Base-by-base conservation (phyloP, 2,113 vertebrate genomes). In the Notarius quadriscutis region DNA sequence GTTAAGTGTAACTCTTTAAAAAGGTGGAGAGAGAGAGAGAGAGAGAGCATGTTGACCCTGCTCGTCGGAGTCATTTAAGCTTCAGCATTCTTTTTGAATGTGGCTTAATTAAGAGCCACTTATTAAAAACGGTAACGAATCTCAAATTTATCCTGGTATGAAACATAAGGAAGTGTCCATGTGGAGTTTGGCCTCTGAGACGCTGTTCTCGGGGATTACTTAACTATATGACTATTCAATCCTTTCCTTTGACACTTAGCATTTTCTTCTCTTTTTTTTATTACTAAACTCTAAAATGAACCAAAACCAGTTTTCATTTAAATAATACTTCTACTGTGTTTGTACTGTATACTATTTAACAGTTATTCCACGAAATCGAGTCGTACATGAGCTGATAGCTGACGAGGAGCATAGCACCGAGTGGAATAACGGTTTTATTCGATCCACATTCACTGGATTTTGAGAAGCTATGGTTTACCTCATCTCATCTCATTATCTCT, bases 51-150 rank as follows among this genome's bases (percentile, higher is more conserved):
- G 90, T 93, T 94, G 94, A 95, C 94, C 94, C 91, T 91, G 93
- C 88, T 94, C 92, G 93, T 93, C 91, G 84, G 85, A 93, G 91
- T 91, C 92, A 95, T 94, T 93, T 86, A 83, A 92, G 93, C 91
- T 94, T 95, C 93, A 89, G 90, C 91, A 93, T 87, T 93, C 85
- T 92, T 91, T 94, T 92, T 93, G 81, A 93, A 92, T 93, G 92
- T 91, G 92, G 94, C 95, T 95, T 95, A 95, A 95, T 95, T 95
- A 95, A 95, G 93, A 92, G 93, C 94, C 91, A 93, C 93, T 87
- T 92, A 95, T 94, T 95, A 95, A 94, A 91, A 95, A 93, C 89
- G 91, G 91, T 91, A 93, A 94, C 92, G 89, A 93, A 93, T 92
- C 93, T 91, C 90, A 86, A 87, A 91, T 93, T 94, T 93, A 94